Base-by-base conservation (phyloP, 1,140 invertebrate genomes). In the Drosophila mauritiana region DNA sequence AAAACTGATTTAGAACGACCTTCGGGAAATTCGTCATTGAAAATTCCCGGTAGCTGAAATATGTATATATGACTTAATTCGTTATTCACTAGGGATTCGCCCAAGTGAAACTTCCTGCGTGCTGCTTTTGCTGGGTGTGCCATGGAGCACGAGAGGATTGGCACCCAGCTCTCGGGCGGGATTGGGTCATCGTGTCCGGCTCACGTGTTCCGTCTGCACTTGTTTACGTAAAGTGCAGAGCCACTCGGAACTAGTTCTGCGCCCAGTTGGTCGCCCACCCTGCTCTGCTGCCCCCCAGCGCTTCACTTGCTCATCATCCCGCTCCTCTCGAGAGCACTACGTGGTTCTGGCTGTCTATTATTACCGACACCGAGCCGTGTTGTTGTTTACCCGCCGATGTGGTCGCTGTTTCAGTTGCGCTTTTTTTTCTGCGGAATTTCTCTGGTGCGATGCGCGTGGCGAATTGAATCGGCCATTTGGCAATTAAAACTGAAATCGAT, bases 401-500 rank as follows among this genome's bases (percentile, higher is more conserved):
- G 27, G 49, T 43, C n/a, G 39, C 27, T 43, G 31, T 58, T 67
- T 68, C 58, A 68, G 42, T 11, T 53, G 55, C 46, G 27, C 17
- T 51, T 51, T 65, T 58, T 39, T 34, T 73, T 75, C 34, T 25
- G 22, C 39, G 34, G 40, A 57, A 54, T 48, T 57, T 51, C 10
- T 40, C 25, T 53, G 46, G 20, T 27, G 25, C 59, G 52, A 53
- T 58, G 61, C 53, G 46, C 48, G 59, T 75, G 72, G 61, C 73
- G 17, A 57, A 39, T 53, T 11, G 57, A 73, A 48, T 52, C 73
- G 42, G 15, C 49, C 53, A 20, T 67, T 75, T 54, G 73, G 72
- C 72, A 76, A 76, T 76, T 76, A 76, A 75, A 58, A 42, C n/a
- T 36, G 12, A 37, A 76, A 76, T 76, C 63, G 48, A 67, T 76